Base-by-base conservation (phyloP, 2,113 vertebrate genomes). In the Corythornis vintsioides region DNA sequence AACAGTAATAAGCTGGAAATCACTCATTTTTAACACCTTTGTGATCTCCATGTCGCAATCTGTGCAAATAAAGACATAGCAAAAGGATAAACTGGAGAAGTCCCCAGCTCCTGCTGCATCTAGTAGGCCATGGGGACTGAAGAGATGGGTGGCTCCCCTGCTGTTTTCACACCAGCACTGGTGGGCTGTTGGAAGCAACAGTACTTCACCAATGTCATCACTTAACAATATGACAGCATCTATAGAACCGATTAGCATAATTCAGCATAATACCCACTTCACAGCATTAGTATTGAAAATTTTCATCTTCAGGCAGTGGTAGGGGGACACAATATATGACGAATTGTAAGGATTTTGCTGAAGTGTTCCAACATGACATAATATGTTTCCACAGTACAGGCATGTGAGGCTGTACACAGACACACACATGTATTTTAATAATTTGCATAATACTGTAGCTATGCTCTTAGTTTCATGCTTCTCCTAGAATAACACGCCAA, bases 211-310 rank as follows among this genome's bases (percentile, higher is more conserved):
- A 81, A 29, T 78, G 90, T 88, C 94, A 78, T 50, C 80, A 83
- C 86, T 93, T 96, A 95, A 95, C 91, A 74, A 77, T 86, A 90
- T 74, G 94, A 95, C 94, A 95, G 85, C 75, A 86, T 94, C 92
- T 88, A 61, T 81, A 93, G 80, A 94, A 81, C 75, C 1, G 20
- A 95, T 97, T 93, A 96, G 55, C 92, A 97, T 94, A 96, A 96
- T 96, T 97, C 96, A 97, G 95, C 94, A 86, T 96, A 96, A 94
- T 94, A 90, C 48, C 57, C 89, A 96, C 93, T 96, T 96, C 73
- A 78, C 93, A 90, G 86, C 86, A 79, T 96, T 91, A 84, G 73
- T 91, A 91, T 67, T 77, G 91, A 95, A 96, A 97, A 96, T 57
- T 94, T 96, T 92, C 85, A 90, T 93, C 83, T 92, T 94, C 91